Percentiles rank a stretch among this genome's conserved stretches.
These are phyloP conservation scores for Drosophila sordidapex DNA, from an alignment of 2,888 invertebrate species.

Conservation along the genomic window DNA sequence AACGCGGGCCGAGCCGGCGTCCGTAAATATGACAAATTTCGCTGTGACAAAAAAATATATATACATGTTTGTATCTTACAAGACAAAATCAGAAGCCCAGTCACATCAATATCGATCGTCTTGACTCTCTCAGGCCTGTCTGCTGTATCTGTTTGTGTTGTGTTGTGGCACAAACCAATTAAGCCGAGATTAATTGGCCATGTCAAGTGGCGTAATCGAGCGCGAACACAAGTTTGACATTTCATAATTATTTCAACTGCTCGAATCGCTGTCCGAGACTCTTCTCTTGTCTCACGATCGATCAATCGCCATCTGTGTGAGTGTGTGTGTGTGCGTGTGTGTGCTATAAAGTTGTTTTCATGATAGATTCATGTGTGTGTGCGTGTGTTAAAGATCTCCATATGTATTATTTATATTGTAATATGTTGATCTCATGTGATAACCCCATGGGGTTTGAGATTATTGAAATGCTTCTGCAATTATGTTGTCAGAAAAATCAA, in stretches of 20 bases:
- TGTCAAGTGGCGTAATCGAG: constrained; percentile 83
- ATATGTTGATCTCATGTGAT: constrained; percentile 67
- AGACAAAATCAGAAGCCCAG: constrained; percentile 72
- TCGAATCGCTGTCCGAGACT: constrained; percentile 35
- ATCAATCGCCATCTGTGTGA: constrained; percentile 55
- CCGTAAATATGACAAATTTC: constrained; percentile 78
- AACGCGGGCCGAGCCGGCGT: constrained; percentile 40
- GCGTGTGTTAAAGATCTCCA: constrained; percentile 27
- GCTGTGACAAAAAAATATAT: constrained; percentile 35
- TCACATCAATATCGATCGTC: constrained; percentile 75
- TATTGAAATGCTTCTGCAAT: constrained; percentile 65
- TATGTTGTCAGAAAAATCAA: constrained; percentile 56
- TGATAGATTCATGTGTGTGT: constrained; percentile 35
- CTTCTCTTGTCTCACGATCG: constrained; percentile 63
- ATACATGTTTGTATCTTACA: constrained; percentile 39
- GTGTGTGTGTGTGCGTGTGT: constrained; percentile 14
- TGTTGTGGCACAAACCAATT: constrained; percentile 81
- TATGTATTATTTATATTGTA: constrained; percentile 50
- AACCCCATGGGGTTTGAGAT: constrained; percentile 50
- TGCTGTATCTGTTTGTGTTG: constrained; percentile 34
- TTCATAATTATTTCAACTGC: constrained; percentile 81
- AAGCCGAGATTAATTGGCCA: constrained; percentile 81
- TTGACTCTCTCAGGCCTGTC: constrained; percentile 48
- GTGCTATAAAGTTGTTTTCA: constrained; percentile 39
- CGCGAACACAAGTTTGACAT: constrained; percentile 82